Percentiles rank a stretch among this genome's conserved stretches.
These are phyloP conservation scores for Tolmerus cingulatus DNA, from an alignment of 2,888 invertebrate genomes.

Conservation along the genomic window DNA sequence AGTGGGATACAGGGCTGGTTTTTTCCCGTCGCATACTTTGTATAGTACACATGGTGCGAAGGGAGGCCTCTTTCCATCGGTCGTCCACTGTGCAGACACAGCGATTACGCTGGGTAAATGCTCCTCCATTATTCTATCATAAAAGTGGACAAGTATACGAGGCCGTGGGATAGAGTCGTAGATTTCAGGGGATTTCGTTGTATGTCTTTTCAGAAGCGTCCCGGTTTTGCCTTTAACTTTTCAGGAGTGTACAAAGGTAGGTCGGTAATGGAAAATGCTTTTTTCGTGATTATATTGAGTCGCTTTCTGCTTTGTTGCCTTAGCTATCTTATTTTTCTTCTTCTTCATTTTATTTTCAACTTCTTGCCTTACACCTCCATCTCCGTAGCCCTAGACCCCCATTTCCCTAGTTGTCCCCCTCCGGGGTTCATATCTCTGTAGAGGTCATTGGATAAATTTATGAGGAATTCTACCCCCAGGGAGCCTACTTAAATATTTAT, in stretches of 20 bases:
- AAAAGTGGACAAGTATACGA: constrained; percentile 33
- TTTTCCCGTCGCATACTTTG: background rate
- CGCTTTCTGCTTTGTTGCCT: background rate
- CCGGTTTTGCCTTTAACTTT: background rate
- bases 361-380: background rate
- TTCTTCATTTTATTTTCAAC: background rate
- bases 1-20: background rate
- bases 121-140: constrained; percentile 35
- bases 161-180: constrained; percentile 17
- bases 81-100: constrained; percentile 10
- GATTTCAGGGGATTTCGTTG: background rate
- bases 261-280: background rate
- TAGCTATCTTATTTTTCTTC: background rate
- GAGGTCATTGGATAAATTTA: constrained; percentile 36
- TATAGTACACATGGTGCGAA: background rate
- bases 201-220: background rate
- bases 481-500: constrained; percentile 37
- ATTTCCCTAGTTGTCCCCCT: background rate
- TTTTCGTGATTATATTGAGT: constrained; percentile 27
- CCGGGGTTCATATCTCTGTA: constrained; percentile 8
- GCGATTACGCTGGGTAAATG: constrained; percentile 26
- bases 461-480: constrained; percentile 27
- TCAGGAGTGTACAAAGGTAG: background rate
- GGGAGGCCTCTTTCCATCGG: background rate
- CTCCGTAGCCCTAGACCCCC: background rate